Evolutionary conservation across 2,888 invertebrate species (phyloP).

Genomic region (Glaucopsyche alexis): DNA sequence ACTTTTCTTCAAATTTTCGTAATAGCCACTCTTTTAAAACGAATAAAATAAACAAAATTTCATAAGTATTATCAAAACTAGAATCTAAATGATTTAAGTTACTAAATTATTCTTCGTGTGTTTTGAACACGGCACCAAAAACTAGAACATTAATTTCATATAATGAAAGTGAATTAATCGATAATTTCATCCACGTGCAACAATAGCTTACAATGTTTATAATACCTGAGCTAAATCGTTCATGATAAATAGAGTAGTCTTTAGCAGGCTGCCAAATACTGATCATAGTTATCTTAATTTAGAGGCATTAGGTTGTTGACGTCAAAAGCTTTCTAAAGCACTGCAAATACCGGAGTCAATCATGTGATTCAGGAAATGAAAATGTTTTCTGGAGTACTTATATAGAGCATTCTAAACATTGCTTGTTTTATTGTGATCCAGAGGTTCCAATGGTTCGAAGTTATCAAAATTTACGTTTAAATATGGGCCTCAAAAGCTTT

Average conservation of each 20-base stretch:
- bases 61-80: no score
- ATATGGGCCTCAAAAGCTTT: no score
- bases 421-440: no score
- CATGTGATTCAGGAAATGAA: constrained; percentile 1
- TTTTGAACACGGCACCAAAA: no score
- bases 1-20: no score
- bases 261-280: constrained; percentile 8
- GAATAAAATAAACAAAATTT: no score
- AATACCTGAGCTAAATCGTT: not conserved
- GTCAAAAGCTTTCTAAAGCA: not conserved
- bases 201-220: constrained; percentile 8
- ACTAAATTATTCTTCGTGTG: no score
- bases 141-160: no score
- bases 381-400: not conserved
- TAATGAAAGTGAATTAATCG: not conserved
- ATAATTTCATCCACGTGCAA: not conserved
- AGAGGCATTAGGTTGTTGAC: constrained; percentile 19
- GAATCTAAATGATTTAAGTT: no score
- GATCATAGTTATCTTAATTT: constrained; percentile 1
- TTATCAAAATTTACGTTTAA: not conserved
- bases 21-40: no score
- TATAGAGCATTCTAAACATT: not conserved
- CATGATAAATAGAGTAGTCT: constrained; percentile 10
- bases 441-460: not conserved
- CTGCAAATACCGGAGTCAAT: not conserved